Percentiles rank a stretch among this genome's conserved stretches.
Evolutionary conservation across 2,888 invertebrate genomes (phyloP).

Genomic region (Isoperla grammatica): DNA sequence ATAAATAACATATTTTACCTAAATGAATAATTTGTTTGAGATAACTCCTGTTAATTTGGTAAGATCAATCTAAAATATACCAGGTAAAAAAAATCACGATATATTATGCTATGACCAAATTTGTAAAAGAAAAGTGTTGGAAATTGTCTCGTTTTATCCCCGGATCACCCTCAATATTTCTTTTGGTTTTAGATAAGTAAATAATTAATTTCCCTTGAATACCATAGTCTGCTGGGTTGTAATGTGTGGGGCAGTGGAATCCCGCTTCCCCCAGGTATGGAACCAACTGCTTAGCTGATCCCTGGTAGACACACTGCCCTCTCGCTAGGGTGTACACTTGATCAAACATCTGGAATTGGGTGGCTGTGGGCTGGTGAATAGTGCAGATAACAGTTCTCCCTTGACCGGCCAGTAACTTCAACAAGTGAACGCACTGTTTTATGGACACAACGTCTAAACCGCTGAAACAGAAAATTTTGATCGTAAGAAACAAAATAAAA

Average conservation of each 20-base stretch:
- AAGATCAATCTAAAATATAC: too few species aligned
- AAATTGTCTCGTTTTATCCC: too few species aligned
- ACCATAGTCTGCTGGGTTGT: slow-evolving; percentile 74
- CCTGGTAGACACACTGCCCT: slow-evolving; percentile 62
- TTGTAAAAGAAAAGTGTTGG: too few species aligned
- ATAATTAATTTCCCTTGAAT: background rate
- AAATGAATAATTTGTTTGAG: too few species aligned
- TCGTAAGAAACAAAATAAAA: slow-evolving; percentile 19
- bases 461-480: slow-evolving; percentile 49
- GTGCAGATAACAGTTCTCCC: slow-evolving; percentile 74
- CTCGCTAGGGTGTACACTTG: slow-evolving; percentile 60
- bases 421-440: slow-evolving; percentile 62
- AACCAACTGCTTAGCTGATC: slow-evolving; percentile 60
- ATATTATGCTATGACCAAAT: too few species aligned
- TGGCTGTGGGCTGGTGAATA: slow-evolving; percentile 74
- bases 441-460: slow-evolving; percentile 71
- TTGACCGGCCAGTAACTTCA: slow-evolving; percentile 61
- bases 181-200: too few species aligned
- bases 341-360: slow-evolving; percentile 69
- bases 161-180: too few species aligned
- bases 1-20: too few species aligned
- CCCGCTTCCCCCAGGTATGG: slow-evolving; percentile 61
- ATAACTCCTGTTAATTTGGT: too few species aligned
- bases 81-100: too few species aligned
- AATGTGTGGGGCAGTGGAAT: slow-evolving; percentile 65